Evolutionary conservation across 2,797 vertebrate genomes (phyloP).

Genomic region (Pseudopleuronectes americanus): DNA sequence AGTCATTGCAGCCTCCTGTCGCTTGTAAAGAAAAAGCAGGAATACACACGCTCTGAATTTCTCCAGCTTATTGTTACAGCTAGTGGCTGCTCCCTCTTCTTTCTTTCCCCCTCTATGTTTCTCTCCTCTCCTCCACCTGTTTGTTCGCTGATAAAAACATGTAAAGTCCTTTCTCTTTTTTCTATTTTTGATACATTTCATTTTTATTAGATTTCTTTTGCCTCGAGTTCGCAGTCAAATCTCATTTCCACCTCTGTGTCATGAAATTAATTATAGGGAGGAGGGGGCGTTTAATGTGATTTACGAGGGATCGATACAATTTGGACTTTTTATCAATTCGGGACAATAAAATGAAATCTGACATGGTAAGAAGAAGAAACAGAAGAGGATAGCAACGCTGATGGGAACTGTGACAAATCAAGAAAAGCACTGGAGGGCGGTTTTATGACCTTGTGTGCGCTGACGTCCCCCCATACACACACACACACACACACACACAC

Average conservation of each 20-base stretch:
- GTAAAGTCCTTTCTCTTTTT: slow-evolving; percentile 1
- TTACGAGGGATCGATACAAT: slow-evolving; percentile 50
- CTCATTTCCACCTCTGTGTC: slow-evolving; percentile 27
- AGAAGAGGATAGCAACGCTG: slow-evolving; percentile 19
- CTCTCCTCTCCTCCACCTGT: slow-evolving; percentile 47
- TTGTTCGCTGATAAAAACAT: slow-evolving; percentile 21
- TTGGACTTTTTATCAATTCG: slow-evolving; percentile 44
- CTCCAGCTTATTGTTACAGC: slow-evolving; percentile 53
- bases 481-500: neutral
- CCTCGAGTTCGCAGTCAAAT: slow-evolving; percentile 15
- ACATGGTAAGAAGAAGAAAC: slow-evolving; percentile 8
- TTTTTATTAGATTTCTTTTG: neutral
- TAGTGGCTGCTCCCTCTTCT: slow-evolving; percentile 53
- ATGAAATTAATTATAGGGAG: slow-evolving; percentile 38
- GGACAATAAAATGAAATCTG: slow-evolving; percentile 50
- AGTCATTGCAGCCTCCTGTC: slow-evolving; percentile 55
- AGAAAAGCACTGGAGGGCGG: slow-evolving; percentile 44
- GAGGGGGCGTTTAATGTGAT: slow-evolving; percentile 51
- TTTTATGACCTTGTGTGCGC: slow-evolving; percentile 78
- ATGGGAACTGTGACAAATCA: slow-evolving; percentile 60
- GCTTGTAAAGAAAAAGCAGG: slow-evolving; percentile 53
- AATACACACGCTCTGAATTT: slow-evolving; percentile 49
- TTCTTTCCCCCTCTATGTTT: slow-evolving; percentile 23
- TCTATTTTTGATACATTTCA: neutral
- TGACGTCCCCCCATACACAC: slow-evolving; percentile 27